Percentiles rank a stretch among this genome's conserved stretches.
Evolutionary conservation across 2,888 invertebrate genomes (phyloP).

Genomic region (Fabriciana adippe): DNA sequence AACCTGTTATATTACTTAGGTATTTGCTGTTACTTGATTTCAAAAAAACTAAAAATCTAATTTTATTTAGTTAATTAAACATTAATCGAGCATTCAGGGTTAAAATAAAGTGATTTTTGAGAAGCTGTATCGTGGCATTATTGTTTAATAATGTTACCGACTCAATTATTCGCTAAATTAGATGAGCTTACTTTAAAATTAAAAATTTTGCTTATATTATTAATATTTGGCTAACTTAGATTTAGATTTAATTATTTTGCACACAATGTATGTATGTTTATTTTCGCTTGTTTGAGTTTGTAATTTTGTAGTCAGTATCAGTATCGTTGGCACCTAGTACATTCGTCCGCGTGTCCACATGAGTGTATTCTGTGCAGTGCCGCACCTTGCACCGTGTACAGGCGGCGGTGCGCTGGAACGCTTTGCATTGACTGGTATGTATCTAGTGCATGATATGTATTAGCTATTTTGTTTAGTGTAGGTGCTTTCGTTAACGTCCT

Average conservation of each 20-base stretch:
- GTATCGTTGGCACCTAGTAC: slow-evolving; percentile 75
- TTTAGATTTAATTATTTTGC: slow-evolving; percentile 33
- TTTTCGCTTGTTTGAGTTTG: slow-evolving; percentile 32
- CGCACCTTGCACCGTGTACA: slow-evolving; percentile 63
- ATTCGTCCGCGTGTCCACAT: slow-evolving; percentile 72
- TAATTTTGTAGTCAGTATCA: slow-evolving; percentile 57
- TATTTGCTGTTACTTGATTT: too few relatives aligned
- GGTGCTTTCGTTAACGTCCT: background rate
- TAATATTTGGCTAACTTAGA: background rate
- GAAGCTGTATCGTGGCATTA: too few relatives aligned
- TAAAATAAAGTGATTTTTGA: too few relatives aligned
- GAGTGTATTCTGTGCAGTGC: slow-evolving; percentile 72
- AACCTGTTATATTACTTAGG: too few relatives aligned
- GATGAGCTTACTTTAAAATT: too few relatives aligned
- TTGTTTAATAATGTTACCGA: too few relatives aligned
- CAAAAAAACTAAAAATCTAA: too few relatives aligned
- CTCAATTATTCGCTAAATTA: too few relatives aligned
- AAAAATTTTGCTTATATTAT: too few relatives aligned
- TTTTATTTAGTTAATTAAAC: too few relatives aligned
- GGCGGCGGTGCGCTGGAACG: slow-evolving; percentile 68
- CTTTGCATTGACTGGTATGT: slow-evolving; percentile 76
- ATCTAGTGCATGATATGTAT: slow-evolving; percentile 3
- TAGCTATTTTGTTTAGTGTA: slow-evolving; percentile 6
- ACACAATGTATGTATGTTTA: too few relatives aligned
- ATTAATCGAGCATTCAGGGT: too few relatives aligned